Evolutionary conservation across 2,888 invertebrate genomes (phyloP), one percentile per base, ranked within the genome.

Genomic region (Agriopis aurantiaria): DNA sequence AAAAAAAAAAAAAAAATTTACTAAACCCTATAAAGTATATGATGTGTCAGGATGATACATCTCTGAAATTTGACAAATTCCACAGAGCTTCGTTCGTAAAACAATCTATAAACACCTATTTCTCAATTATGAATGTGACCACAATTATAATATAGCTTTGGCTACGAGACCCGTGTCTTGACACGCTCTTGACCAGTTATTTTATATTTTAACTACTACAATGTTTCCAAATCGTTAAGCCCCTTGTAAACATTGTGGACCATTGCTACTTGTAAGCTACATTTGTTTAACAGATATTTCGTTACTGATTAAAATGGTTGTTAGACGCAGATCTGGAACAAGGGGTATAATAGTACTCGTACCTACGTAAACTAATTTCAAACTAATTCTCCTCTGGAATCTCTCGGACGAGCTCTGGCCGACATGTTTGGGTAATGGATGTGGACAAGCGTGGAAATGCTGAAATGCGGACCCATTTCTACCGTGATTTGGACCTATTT

Each of bases 371-470:
- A 69, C 69, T 69, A 69, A 69, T 69, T 69, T 59, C 55, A 65
- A 69, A 69, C 60, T 69, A 69, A 60, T 60, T 56, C 60, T 60
- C 40, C 33, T 7, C 33, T n/a, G 69, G 64, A 56, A 59, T 69
- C 64, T 64, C 63, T 48, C 43, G 64, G 53, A 41, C 52, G 62
- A 45, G 48, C 56, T 49, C 49, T 43, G 68, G 14, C 68, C 63
- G 57, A 60, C 69, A 60, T 64, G 68, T 69, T 65, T 64, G 64
- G 64, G 9, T 69, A 65, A 69, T 64, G 64, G 64, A 69, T 69
- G 60, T 11, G 64, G 55, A 51, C 53, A 48, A 59, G 58, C 41
- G 63, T 46, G 59, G 51, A 63, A 57, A 53, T 52, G 58, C 57
- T 64, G 51, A 58, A 62, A 63, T 52, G 52, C 17, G 62, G 17